Base-by-base conservation (phyloP, 2,113 vertebrate species). In the Cinclus cinclus region DNA sequence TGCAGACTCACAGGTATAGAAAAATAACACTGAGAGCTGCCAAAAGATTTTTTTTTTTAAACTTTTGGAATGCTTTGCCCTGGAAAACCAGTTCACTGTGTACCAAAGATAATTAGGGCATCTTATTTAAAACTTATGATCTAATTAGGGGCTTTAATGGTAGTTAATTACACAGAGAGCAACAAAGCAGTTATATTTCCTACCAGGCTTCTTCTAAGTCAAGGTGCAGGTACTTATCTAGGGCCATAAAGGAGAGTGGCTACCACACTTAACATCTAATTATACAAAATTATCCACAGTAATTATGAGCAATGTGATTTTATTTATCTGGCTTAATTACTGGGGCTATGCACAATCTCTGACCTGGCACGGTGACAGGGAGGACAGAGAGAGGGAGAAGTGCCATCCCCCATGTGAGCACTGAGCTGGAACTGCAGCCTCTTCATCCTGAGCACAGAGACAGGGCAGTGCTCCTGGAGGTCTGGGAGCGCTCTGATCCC, bases 221-320 rank as follows among this genome's bases (percentile, higher is more conserved):
- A 80, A 96, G 94, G 96, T 97, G 78, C 89, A 94, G 90, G 97
- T 97, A 98, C 97, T 98, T 98, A 98, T 95, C 96, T 59, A 62
- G 95, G 95, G 91, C 97, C 93, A 81, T 98, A 98, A 98, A 98
- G 93, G 95, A 98, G 73, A 98, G 75, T 96, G 96, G 97, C 96
- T 95, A 98, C 95, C 95, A 95, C 81, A 96, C 96, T 98, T 98
- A 98, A 98, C 96, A 97, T 97, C 96, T 98, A 98, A 98, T 98
- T 98, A 98, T 82, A 97, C 92, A 95, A 96, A 98, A 98, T 97
- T 97, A 97, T 97, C 88, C 96, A 93, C 94, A 89, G 95, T 97
- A 98, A 98, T 98, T 98, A 98, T 98, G 97, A 98, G 97, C 97
- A 98, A 97, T 98, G 97, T 94, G 97, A 95, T 98, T 98, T 98